Evolutionary conservation across 2,888 invertebrate species (phyloP).

Genomic region (Tinea semifulvella): DNA sequence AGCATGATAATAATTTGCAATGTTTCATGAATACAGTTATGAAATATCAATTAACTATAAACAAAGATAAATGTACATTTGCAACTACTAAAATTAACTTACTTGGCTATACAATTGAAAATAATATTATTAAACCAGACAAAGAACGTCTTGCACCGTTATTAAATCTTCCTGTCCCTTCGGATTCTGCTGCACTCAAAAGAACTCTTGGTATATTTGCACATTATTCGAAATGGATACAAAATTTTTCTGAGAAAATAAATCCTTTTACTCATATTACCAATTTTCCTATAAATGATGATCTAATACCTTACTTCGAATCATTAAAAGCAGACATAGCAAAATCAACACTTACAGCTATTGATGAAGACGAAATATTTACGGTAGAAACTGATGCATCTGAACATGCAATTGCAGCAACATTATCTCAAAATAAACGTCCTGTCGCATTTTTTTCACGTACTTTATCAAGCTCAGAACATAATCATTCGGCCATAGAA

Average conservation of each 20-base stretch:
- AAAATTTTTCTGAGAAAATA: not conserved
- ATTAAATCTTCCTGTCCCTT: not conserved
- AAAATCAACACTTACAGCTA: not conserved
- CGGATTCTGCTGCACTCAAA: not conserved
- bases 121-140: not conserved
- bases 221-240: constrained; percentile 6
- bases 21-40: not conserved
- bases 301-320: too few relatives aligned
- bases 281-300: not conserved
- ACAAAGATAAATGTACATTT: not conserved
- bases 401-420: not conserved
- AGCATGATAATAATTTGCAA: not conserved
- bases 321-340: too few relatives aligned
- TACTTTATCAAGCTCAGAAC: not conserved
- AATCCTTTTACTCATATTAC: not conserved
- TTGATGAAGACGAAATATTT: not conserved
- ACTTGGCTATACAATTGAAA: not conserved
- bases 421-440: not conserved
- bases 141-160: not conserved
- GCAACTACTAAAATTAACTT: not conserved
- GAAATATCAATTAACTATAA: not conserved
- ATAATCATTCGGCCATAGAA: not conserved
- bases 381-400: not conserved
- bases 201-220: not conserved
- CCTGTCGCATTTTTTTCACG: not conserved